Base-by-base conservation (phyloP, 2,888 invertebrate genomes). In the Latheticus oryzae region DNA sequence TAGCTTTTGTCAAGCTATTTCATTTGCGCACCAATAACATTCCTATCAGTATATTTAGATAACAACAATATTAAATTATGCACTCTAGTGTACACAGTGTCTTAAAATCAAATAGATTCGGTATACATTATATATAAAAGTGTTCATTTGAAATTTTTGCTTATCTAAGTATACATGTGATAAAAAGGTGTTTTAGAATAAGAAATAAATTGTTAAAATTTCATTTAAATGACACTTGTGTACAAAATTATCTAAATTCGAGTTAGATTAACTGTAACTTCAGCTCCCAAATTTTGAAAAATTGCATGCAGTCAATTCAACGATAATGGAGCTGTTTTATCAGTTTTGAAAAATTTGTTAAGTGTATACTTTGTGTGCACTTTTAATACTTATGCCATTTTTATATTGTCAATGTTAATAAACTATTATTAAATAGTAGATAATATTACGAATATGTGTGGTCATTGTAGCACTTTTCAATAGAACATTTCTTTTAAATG, bases 341-440 rank as follows among this genome's bases (percentile, higher is more conserved):
- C n/a, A n/a, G n/a, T n/a, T n/a, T n/a, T n/a, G n/a, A n/a, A n/a
- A n/a, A n/a, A n/a, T 28, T 57, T 37, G 38, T 56, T 32, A 23
- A 21, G 26, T 53, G 43, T 43, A 28, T 53, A 53, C 43, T 35
- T 33, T 13, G 42, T 48, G 42, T 56, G 40, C 40, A 48, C 53
- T 48, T 38, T 48, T 47, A 38, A 48, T 48, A 56, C 38, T 40
- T 56, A 45, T 24, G 57, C 43, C 42, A 43, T 51, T 57, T 57
- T 57, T 57, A 57, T 57, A 57, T 50, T 28, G 56, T 57, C 43
- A 57, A 42, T 57, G 57, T 56, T 56, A 26, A n/a, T n/a, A n/a
- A n/a, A n/a, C n/a, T 43, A 45, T 9, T 50, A 51, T 56, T 50
- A 52, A 52, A 42, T 21, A 26, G 43, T 57, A 51, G 50, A 30